These are phyloP conservation scores for Onthophagus taurus DNA, from an alignment of 1,140 invertebrate species.

Conservation along the genomic window DNA sequence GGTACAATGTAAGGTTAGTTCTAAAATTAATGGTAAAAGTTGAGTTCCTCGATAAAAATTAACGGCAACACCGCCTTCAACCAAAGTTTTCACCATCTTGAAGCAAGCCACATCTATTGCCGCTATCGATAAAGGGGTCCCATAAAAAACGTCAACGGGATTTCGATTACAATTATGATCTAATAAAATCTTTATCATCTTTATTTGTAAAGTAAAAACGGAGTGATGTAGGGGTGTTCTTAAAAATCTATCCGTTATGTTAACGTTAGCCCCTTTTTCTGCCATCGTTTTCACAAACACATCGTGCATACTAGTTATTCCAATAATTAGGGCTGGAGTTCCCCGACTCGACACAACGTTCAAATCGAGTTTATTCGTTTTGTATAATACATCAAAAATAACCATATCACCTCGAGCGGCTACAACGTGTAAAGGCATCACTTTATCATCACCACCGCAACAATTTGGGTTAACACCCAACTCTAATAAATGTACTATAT, in stretches of 20 bases:
- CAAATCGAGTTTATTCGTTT: neutral
- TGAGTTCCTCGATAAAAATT: constrained; percentile 2
- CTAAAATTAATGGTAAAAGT: constrained; percentile 8
- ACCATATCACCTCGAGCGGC: constrained; percentile 8
- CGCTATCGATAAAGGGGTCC: constrained; percentile 11
- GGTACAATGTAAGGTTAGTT: constrained; percentile 5
- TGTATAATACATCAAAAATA: neutral
- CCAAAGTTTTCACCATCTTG: constrained; percentile 7
- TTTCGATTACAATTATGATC: neutral
- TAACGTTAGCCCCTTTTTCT: constrained; percentile 6
- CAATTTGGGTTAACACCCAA: constrained; percentile 10
- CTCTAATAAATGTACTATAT: neutral
- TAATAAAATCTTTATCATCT: constrained; percentile 1
- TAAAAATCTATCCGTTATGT: constrained; percentile 5
- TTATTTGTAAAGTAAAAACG: neutral
- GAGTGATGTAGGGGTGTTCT: constrained; percentile 5
- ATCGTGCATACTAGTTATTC: neutral
- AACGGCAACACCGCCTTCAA: constrained; percentile 3
- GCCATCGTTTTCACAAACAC: constrained; percentile 2
- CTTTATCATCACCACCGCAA: neutral
- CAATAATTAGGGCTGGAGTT: constrained; percentile 4
- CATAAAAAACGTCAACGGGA: neutral
- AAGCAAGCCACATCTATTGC: constrained; percentile 5
- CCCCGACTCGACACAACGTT: neutral
- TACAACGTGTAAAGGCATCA: constrained; percentile 11